Base-by-base conservation (phyloP, 2,113 vertebrate species). In the Columba livia region DNA sequence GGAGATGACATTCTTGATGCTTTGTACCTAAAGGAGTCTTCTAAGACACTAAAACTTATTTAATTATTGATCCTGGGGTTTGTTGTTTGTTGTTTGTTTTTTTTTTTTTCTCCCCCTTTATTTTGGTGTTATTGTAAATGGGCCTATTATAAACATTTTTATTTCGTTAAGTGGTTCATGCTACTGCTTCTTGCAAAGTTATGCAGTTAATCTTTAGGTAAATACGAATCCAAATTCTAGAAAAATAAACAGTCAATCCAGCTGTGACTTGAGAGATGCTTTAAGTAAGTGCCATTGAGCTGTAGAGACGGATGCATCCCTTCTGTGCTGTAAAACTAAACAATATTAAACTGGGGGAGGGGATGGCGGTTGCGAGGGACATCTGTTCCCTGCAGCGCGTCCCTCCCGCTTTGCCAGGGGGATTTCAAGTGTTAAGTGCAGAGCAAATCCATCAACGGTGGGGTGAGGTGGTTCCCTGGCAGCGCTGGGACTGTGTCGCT, bases 201-300 rank as follows among this genome's bases (percentile, higher is more conserved):
- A 57, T 0, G 16, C 73, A 47, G 70, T 79, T 92, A 86, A 90
- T 75, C 85, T 88, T 84, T 81, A 67, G 72, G 70, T 86, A 81
- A 89, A 92, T 79, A 62, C 40, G 89, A 93, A 87, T 61, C 83
- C 88, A 70, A 69, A 79, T 90, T 92, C 57, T 62, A 19, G 47
- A 60, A 81, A 71, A 94, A 93, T 72, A 83, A 81, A 66, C 85
- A 69, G 87, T 92, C 93, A 71, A 65, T 96, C 92, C 88, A 95
- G 88, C 93, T 94, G 91, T 91, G 94, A 91, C 90, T 95, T 56
- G 71, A 84, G 96, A 83, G 88, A 81, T 65, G 88, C 92, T 81
- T 93, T 93, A 90, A 92, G 58, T 91, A 71, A 90, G 95, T 96
- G 92, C 85, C 88, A 44, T 69, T 78, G 96, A 96, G 93, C 94